These are phyloP conservation scores for Perdita meconis DNA, from an alignment of 2,888 invertebrate species.

Conservation along the genomic window DNA sequence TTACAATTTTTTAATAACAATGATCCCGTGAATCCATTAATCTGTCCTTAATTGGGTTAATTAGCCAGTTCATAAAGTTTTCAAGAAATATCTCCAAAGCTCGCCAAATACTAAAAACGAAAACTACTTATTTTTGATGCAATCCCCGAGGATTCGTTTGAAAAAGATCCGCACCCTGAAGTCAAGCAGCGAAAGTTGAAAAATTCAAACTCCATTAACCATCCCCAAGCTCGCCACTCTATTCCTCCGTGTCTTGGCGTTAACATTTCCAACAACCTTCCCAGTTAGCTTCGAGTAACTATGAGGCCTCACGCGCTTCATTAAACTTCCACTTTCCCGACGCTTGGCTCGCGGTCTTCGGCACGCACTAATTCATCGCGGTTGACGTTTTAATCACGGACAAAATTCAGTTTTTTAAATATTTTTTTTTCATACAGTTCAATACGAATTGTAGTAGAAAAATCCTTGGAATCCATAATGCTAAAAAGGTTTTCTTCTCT, in stretches of 20 bases:
- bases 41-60: too few relatives aligned
- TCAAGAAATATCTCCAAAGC: not conserved
- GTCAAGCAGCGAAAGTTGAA: not conserved
- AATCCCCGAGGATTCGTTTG: too few relatives aligned
- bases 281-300: not conserved
- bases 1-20: too few relatives aligned
- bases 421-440: too few relatives aligned
- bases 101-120: not conserved
- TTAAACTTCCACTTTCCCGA: slow-evolving; percentile 30
- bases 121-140: too few relatives aligned
- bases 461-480: too few relatives aligned
- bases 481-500: too few relatives aligned
- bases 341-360: not conserved
- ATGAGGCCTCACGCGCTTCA: slow-evolving; percentile 32
- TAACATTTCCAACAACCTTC: slow-evolving; percentile 14
- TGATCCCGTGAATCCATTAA: too few relatives aligned
- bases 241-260: not conserved
- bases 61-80: too few relatives aligned
- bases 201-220: slow-evolving; percentile 14
- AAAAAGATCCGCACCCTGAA: not conserved
- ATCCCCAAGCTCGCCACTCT: not conserved
- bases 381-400: too few relatives aligned
- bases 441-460: too few relatives aligned
- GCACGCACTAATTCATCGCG: slow-evolving; percentile 21
- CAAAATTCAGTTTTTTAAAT: too few relatives aligned